Evolutionary conservation across 2,113 vertebrate species (phyloP).

Genomic region (Otis tarda): DNA sequence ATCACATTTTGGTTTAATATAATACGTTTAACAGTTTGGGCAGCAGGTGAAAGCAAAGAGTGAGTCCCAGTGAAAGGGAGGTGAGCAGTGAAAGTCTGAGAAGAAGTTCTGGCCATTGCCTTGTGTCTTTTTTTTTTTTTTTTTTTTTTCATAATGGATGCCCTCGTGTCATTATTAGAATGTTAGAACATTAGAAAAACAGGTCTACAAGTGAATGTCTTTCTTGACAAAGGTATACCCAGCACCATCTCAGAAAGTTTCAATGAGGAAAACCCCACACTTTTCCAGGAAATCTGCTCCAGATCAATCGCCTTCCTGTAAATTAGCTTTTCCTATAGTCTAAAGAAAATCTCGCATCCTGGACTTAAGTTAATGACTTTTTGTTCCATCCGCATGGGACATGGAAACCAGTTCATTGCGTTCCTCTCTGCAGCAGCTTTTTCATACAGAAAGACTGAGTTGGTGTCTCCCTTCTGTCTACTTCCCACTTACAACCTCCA

Average conservation of each 20-base stretch:
- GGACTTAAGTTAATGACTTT: background rate
- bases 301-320: background rate
- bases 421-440: background rate
- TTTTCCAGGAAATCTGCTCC: background rate
- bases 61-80: background rate
- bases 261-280: background rate
- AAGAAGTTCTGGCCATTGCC: background rate
- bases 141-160: background rate
- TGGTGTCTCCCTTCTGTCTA: background rate
- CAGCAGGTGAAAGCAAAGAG: background rate
- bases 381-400: background rate
- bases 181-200: background rate
- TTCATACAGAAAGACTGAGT: background rate
- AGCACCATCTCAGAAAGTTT: background rate
- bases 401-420: background rate
- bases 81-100: background rate
- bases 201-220: background rate
- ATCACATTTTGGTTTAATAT: background rate
- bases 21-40: background rate
- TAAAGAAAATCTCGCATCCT: background rate
- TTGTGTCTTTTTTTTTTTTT: too few species aligned
- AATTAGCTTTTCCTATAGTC: background rate
- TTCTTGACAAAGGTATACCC: background rate
- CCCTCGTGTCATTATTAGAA: background rate
- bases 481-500: background rate